Percentiles rank a stretch among this genome's conserved stretches.
Evolutionary conservation across 2,888 invertebrate species (phyloP).

Genomic region (Notocelia uddmanniana): DNA sequence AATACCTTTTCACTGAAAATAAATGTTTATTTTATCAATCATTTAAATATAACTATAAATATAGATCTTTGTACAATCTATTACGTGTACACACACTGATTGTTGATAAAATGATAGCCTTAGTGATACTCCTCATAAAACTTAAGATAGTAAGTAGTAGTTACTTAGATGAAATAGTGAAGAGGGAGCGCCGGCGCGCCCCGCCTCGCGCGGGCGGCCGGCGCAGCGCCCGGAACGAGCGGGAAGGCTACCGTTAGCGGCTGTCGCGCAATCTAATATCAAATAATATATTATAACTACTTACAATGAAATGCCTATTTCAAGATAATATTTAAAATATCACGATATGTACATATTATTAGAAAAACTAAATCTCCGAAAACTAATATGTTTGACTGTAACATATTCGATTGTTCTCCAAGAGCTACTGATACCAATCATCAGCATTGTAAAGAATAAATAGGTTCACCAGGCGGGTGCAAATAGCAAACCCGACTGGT

Average conservation of each 20-base stretch:
- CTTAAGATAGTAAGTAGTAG: conserved; percentile 54
- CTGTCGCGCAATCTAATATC: conserved; percentile 66
- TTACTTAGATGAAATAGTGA: conserved; percentile 29
- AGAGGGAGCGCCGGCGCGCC: background rate
- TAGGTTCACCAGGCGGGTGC: conserved; percentile 37
- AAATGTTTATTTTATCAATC: conserved; percentile 84
- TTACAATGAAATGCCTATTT: conserved; percentile 77
- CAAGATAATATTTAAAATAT: conserved; percentile 83
- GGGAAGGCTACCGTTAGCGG: conserved; percentile 60
- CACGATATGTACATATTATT: conserved; percentile 83
- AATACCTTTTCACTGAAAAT: conserved; percentile 76
- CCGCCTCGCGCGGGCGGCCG: background rate
- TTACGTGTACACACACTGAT: conserved; percentile 74
- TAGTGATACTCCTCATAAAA: conserved; percentile 67
- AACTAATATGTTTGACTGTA: conserved; percentile 29
- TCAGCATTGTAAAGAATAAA: conserved; percentile 34
- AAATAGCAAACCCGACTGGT: conserved; percentile 47
- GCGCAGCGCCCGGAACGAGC: conserved; percentile 49
- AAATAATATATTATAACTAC: conserved; percentile 64
- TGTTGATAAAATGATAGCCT: conserved; percentile 62
- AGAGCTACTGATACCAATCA: conserved; percentile 30
- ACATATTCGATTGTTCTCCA: conserved; percentile 37
- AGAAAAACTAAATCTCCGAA: conserved; percentile 69
- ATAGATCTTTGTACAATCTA: conserved; percentile 84
- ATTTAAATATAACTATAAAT: conserved; percentile 83